Evolutionary conservation across 2,113 vertebrate species (phyloP), one percentile per base, ranked within the genome.

Genomic region (Scophthalmus maximus): DNA sequence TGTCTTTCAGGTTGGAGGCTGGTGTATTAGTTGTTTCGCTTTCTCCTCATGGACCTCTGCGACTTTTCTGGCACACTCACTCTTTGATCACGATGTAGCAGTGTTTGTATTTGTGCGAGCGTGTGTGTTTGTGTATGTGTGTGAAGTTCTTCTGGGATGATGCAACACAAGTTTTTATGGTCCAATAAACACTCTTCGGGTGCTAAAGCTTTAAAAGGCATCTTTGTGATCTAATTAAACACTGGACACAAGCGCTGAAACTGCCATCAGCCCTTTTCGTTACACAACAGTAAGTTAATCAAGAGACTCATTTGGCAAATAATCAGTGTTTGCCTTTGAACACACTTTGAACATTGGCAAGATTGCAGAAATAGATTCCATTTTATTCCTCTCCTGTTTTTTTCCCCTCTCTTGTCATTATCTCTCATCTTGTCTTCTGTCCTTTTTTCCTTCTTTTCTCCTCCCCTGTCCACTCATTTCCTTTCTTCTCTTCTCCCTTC

Each of bases 201-300:
- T 82, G 81, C 68, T 76, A 32, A 75, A 72, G 79, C 74, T 78
- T 79, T 66, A 61, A 85, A 69, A 73, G 78, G 67, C 84, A 63
- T 83, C 78, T 85, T 81, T 83, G 88, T 80, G 64, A 87, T 86
- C 85, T 88, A 83, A 91, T 91, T 91, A 91, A 79, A 85, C 23
- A 82, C 46, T 81, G 83, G 76, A 88, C 83, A 83, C 27, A n/a
- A 62, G 49, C 53, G 29, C 61, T 78, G 72, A 81, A 82, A 84
- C 67, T 79, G 88, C 84, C 86, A 83, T 83, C 76, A 89, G 89
- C 67, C 75, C 68, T 83, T 79, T 83, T 75, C 44, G 70, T 87
- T 85, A 78, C 82, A 86, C 82, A 84, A 72, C 32, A 38, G 67
- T 81, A 79, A 84, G 56, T 86, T 88, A 91, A 83, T 87, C 84